Base-by-base conservation (phyloP, 2,888 invertebrate species). In the Ormyrus rosae region DNA sequence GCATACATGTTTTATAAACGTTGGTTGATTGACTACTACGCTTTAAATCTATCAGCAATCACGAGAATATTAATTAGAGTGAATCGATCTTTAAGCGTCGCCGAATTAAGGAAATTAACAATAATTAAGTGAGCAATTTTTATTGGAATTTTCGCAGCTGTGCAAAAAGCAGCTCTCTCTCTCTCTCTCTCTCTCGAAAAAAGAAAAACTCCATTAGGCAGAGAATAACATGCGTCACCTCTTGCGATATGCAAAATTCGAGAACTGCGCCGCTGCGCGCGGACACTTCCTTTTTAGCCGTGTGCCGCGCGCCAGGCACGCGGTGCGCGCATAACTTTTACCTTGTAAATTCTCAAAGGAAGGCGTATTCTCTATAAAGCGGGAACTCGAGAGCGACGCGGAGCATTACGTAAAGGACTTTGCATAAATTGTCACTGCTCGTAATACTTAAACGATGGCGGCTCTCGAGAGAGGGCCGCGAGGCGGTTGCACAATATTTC, bases 361-460 rank as follows among this genome's bases (percentile, higher is more conserved):
- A 64, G 58, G 51, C 58, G 70, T 19, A 34, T 58, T 46, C 53
- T 48, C 58, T 11, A 34, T 34, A 56, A 61, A 46, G 19, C 51
- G 34, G n/a, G 51, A 13, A 11, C 63, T 7, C 19, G 8, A 5
- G 19, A 8, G 50, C 13, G 56, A 4, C 53, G 60, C 53, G 60
- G 45, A 53, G 55, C 51, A 72, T 81, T 79, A 79, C 78, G 81
- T 79, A 81, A 81, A 79, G 60, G 61, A 72, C 58, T 79, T 79
- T 72, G 81, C 75, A 79, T 81, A 81, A 80, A 81, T 81, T 76
- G 72, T 78, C 72, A 34, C 34, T 34, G 70, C 50, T 55, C 60
- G 48, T 19, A 65, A 34, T 34, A 34, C 34, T 34, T 46, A 72
- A 51, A 13, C 65, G 74, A 64, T 50, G 75, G 70, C 74, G 46